Conservation (phyloP, 30 jellyfish, hydroid and myxozoan genomes). For the Sanderia malayensis region DNA sequence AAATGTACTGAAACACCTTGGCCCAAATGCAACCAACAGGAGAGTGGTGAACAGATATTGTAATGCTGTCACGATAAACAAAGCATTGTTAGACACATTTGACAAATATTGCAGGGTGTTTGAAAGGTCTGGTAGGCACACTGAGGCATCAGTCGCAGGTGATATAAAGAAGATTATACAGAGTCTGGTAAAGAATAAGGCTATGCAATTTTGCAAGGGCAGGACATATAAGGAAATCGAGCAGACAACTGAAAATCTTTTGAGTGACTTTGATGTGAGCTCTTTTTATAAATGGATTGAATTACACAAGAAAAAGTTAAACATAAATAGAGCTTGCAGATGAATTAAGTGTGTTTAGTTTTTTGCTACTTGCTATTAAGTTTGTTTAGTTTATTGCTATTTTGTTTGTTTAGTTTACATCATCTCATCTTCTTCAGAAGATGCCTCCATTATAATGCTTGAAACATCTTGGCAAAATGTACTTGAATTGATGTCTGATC, state of each 20-base stretch:
- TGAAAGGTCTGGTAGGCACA: slow-evolving; percentile 35
- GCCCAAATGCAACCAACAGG: too few species aligned
- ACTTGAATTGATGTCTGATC: neutral
- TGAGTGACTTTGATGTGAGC: slow-evolving; percentile 28
- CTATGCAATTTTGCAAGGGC: slow-evolving; percentile 13
- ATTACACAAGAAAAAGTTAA: slow-evolving; percentile 13
- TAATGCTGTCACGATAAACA: too few species aligned
- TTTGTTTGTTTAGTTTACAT: neutral
- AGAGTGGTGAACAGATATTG: too few species aligned
- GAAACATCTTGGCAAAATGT: neutral
- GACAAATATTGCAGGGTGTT: slow-evolving; percentile 6
- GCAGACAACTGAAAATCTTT: neutral
- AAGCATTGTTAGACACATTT: too few species aligned
- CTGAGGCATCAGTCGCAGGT: slow-evolving; percentile 1
- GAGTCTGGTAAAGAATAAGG: slow-evolving; percentile 20
- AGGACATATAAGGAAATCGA: slow-evolving; percentile 8
- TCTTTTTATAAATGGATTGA: slow-evolving; percentile 27
- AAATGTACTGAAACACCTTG: too few species aligned
- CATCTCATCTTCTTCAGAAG: neutral
- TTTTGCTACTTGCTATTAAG: neutral
- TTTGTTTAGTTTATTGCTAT: neutral
- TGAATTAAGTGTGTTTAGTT: neutral
- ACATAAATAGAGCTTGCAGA: slow-evolving; percentile 3
- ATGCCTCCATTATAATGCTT: neutral
- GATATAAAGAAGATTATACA: slow-evolving; percentile 43